These are phyloP conservation scores for Phengaris alcon DNA, from an alignment of 2,888 invertebrate species.

Conservation along the genomic window DNA sequence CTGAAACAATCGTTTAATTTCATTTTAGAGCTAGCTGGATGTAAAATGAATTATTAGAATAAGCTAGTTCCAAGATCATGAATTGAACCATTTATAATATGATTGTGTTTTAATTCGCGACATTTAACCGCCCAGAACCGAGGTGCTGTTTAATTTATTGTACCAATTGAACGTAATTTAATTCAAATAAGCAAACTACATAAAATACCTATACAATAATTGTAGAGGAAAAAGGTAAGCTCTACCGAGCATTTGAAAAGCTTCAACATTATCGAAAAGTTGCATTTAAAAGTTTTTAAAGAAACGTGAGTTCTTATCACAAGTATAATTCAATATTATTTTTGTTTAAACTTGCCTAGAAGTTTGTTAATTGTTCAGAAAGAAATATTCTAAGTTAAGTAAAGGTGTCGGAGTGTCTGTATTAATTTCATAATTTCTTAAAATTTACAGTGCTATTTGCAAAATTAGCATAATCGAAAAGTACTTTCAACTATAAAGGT, in stretches of 20 bases:
- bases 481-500: constrained; percentile 22
- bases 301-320: no score
- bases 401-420: background rate
- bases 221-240: background rate
- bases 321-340: no score
- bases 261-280: background rate
- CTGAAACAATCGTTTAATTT: background rate
- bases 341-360: no score
- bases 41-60: no score
- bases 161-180: constrained; percentile 43
- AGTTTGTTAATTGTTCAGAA: no score
- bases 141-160: constrained; percentile 54
- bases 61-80: constrained; percentile 36
- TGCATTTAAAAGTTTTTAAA: no score
- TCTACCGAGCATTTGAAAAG: background rate
- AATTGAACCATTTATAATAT: constrained; percentile 62
- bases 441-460: background rate
- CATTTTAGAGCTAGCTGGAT: background rate
- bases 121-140: constrained; percentile 69
- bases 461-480: constrained; percentile 22
- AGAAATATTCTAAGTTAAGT: no score
- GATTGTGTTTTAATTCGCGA: constrained; percentile 76
- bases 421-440: background rate
- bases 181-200: constrained; percentile 10
- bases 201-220: background rate